Evolutionary conservation across 2,113 vertebrate species (phyloP).

Genomic region (Chloropsis cyanopogon): DNA sequence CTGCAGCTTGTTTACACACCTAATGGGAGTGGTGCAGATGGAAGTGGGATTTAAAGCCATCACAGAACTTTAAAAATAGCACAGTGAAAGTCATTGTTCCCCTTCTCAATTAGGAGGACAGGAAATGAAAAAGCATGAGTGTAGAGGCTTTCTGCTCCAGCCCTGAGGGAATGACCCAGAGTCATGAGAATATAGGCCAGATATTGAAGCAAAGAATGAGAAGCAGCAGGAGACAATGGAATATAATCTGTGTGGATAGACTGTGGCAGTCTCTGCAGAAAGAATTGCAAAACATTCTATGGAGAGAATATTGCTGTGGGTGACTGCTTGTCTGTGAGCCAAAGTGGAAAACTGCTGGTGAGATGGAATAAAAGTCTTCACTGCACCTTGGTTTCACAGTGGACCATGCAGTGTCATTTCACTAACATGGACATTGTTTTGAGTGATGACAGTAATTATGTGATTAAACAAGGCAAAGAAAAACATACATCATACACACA

Average conservation of each 20-base stretch:
- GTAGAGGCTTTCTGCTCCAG: not conserved
- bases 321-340: not conserved
- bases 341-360: not conserved
- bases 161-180: slow-evolving; percentile 24
- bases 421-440: not conserved
- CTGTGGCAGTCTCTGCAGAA: not conserved
- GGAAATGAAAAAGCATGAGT: not conserved
- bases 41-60: not conserved
- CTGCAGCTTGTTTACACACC: not conserved
- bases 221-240: slow-evolving; percentile 3
- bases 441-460: not conserved
- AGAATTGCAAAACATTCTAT: not conserved
- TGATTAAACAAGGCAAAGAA: not conserved
- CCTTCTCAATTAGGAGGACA: not conserved
- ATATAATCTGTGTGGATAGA: not conserved
- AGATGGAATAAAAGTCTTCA: not conserved
- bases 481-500: not conserved
- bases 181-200: slow-evolving; percentile 48
- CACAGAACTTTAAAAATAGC: slow-evolving; percentile 23
- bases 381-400: not conserved
- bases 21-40: not conserved
- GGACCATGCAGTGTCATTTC: not conserved
- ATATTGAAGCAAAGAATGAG: slow-evolving; percentile 32
- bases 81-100: slow-evolving; percentile 6
- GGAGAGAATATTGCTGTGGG: not conserved